phyloP scores from a whole-genome alignment of 2,888 invertebrate species.

The Hypercompe scribonia region DNA sequence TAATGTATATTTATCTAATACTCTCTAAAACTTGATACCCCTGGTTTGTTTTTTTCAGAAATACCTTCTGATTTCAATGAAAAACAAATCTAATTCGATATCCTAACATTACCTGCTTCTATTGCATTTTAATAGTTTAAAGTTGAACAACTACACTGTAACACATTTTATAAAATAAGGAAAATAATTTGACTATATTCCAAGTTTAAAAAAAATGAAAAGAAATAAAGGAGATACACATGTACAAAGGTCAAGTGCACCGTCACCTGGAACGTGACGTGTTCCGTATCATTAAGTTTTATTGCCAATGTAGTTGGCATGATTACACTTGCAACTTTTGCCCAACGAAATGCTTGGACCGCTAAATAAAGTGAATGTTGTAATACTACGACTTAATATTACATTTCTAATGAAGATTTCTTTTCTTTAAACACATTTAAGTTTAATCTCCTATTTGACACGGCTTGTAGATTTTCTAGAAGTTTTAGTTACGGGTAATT shows the following conservation, averaged over 20 bases:
- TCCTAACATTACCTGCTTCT: neutral
- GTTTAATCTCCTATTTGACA: neutral
- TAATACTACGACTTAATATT: neutral
- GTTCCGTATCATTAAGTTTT: constrained; percentile 24
- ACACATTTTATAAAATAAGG: no score
- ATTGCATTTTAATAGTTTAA: neutral
- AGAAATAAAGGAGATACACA: neutral
- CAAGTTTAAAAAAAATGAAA: neutral
- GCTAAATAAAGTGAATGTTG: constrained; percentile 13
- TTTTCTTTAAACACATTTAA: neutral
- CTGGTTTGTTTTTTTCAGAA: no score
- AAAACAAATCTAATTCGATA: neutral
- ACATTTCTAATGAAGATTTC: neutral
- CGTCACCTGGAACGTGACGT: constrained; percentile 13
- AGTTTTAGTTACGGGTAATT: neutral
- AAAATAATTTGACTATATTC: no score
- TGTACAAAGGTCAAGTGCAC: constrained; percentile 13
- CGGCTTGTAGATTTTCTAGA: neutral
- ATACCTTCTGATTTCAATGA: no score
- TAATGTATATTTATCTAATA: no score
- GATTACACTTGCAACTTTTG: constrained; percentile 10
- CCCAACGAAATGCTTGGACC: constrained; percentile 19
- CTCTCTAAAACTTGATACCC: no score
- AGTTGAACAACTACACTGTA: neutral
- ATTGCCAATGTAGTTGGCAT: constrained; percentile 18